Base-by-base conservation (phyloP, 2,888 invertebrate species). In the Periphyllus acericola region DNA sequence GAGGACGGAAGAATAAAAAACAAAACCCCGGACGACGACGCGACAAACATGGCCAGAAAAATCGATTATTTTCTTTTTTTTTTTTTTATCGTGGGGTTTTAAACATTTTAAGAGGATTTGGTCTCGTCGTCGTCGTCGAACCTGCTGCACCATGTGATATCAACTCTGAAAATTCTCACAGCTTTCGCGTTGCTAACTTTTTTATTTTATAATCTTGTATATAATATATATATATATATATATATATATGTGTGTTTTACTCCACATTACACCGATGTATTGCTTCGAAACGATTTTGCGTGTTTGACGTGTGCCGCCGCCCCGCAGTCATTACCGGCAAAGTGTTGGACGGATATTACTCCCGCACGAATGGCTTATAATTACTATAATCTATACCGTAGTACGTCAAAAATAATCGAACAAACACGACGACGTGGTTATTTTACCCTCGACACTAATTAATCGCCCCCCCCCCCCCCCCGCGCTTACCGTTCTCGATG, bases 61-160 rank as follows among this genome's bases (percentile, higher is more conserved):
- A 81, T 81, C 29, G 40, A 40, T 68, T 81, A 36, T 81, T 55
- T 32, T 60, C 25, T 60, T 21, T 60, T 1, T 55, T 34, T 32
- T 46, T 9, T 40, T n/a, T 71, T 29, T 66, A n/a, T 46, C 9
- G 8, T 29, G 4, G 14, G 29, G n/a, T 72, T 55, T 83, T 74
- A 78, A 84, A 68, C 46, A 76, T 78, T 84, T 78, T 84, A 76
- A 84, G 84, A 84, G 68, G 76, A 84, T 84, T 84, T 11, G 5
- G 76, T 68, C 11, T 75, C 11, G 52, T n/a, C 29, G 29, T 68
- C 29, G 29, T 14, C 5, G 29, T 4, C 4, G n/a, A n/a, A n/a
- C n/a, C n/a, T n/a, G n/a, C 14, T 29, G 66, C n/a, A 34, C 76
- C 84, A 84, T 8, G 84, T 84, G 84, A 46, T 11, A 21, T 68